A percentile compares a stretch with the other conserved stretches of the same genome.
Conservation (phyloP, 2,797 vertebrate genomes). For the Pipistrellus pygmaeus region DNA sequence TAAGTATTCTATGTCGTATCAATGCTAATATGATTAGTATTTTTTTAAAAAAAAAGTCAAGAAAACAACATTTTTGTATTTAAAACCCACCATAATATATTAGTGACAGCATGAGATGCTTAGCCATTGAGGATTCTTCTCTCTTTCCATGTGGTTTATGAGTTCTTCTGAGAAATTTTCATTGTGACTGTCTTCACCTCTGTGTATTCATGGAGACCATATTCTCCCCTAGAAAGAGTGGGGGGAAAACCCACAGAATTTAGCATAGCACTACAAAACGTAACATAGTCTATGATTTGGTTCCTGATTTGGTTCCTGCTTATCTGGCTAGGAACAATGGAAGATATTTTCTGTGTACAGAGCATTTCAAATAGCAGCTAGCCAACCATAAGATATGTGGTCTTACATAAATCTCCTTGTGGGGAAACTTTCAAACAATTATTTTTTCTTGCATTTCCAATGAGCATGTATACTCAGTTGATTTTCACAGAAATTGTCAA, state of each 20-base stretch:
- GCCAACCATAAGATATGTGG: not conserved
- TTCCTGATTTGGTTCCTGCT: not conserved
- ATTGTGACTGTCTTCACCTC: slow-evolving; percentile 94
- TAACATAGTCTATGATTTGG: not conserved
- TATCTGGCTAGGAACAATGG: not conserved
- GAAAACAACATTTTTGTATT: slow-evolving; percentile 60
- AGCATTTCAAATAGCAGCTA: slow-evolving; percentile 15
- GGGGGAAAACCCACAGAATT: slow-evolving; percentile 32
- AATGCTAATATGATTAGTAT: slow-evolving; percentile 66
- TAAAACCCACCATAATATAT: slow-evolving; percentile 51
- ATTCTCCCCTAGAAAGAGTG: slow-evolving; percentile 90
- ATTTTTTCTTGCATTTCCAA: not conserved
- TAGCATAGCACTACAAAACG: not conserved
- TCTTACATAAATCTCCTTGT: not conserved
- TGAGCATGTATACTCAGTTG: not conserved
- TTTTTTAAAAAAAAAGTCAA: slow-evolving; percentile 37
- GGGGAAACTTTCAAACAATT: not conserved
- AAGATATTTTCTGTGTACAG: not conserved
- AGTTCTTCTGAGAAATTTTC: slow-evolving; percentile 94
- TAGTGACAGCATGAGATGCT: slow-evolving; percentile 36
- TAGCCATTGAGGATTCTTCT: not conserved
- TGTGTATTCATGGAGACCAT: slow-evolving; percentile 93
- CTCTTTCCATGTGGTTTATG: slow-evolving; percentile 80
- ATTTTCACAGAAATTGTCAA: not conserved
- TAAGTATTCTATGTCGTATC: slow-evolving; percentile 55